Evolutionary conservation across 2,797 vertebrate genomes (phyloP), one percentile per base, ranked within the genome.

Genomic region (Labroides dimidiatus): DNA sequence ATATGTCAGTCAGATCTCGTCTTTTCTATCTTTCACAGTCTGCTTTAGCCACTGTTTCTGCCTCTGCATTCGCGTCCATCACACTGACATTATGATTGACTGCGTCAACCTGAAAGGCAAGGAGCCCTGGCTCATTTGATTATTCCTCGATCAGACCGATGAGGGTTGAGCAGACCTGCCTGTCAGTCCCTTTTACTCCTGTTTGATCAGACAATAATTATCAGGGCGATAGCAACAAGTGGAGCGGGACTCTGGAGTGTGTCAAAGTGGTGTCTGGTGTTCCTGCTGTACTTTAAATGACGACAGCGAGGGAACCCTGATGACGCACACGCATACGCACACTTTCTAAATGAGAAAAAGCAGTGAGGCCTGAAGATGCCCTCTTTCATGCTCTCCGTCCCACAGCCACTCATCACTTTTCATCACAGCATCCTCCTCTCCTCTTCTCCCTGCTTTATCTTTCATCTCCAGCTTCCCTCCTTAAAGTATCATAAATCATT

Each of bases 281-380:
- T 67, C 51, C 52, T 43, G 63, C 43, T 11, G 67, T 52, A 10
- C 61, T 57, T 47, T 27, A 13, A 52, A 75, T 53, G 58, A 78
- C 12, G 43, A 64, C 65, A 52, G 33, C 20, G 16, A 70, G 81
- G 72, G 56, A 78, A 86, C 63, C 59, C 77, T 72, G 74, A 75
- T 83, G 87, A 89, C 61, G 70, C 75, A 79, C 41, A 53, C 50
- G 20, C 51, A 43, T 9, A 17, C 53, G 10, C 19, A 8, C 12
- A 27, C 36, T 16, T 23, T 17, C 67, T 49, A 82, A 85, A 91
- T 87, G 80, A 86, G 82, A 84, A 89, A 88, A 88, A 4, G 77
- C 84, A 78, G 19, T 30, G 84, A 85, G 50, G 87, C 89, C 75
- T 90, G 88, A 92, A 83, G 87, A 89, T 90, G 87, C 78, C 90